Percentiles rank a stretch among this genome's conserved stretches.
These are phyloP conservation scores for Ivindomyrus marchei DNA, from an alignment of 2,113 vertebrate genomes.

Conservation along the genomic window DNA sequence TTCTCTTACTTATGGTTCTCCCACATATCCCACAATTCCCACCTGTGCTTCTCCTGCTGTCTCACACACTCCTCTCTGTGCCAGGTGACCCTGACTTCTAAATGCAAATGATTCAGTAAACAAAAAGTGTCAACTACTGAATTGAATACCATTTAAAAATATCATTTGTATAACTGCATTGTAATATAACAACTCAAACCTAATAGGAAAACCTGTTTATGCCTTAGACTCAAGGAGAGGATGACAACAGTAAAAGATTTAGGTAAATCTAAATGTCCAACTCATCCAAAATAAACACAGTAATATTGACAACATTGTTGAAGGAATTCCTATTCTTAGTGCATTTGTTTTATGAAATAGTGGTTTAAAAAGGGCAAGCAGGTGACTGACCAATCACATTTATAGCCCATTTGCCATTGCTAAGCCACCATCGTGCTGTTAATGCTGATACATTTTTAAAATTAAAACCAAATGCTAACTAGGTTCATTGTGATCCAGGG, in stretches of 20 bases:
- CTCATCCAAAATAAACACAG: background rate
- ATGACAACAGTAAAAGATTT: background rate
- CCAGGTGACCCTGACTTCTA: background rate
- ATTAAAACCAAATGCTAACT: background rate
- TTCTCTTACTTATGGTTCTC: background rate
- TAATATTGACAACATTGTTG: background rate
- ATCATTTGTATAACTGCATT: background rate
- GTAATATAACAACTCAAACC: background rate
- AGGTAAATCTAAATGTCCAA: background rate
- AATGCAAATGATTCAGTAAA: background rate
- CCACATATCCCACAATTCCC: background rate
- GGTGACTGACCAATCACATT: background rate
- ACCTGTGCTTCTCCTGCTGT: background rate
- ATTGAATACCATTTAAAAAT: background rate
- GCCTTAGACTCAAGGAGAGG: background rate
- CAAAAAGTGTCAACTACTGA: background rate
- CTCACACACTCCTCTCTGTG: background rate
- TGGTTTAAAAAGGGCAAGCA: background rate
- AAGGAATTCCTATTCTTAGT: background rate
- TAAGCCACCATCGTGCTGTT: background rate
- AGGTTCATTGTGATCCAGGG: background rate
- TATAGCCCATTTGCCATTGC: background rate
- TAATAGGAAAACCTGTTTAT: background rate
- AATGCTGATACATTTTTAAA: background rate
- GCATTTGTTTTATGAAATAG: background rate